phyloP scores from a whole-genome alignment of 2,888 invertebrate genomes.

The Drosophila pullipes region DNA sequence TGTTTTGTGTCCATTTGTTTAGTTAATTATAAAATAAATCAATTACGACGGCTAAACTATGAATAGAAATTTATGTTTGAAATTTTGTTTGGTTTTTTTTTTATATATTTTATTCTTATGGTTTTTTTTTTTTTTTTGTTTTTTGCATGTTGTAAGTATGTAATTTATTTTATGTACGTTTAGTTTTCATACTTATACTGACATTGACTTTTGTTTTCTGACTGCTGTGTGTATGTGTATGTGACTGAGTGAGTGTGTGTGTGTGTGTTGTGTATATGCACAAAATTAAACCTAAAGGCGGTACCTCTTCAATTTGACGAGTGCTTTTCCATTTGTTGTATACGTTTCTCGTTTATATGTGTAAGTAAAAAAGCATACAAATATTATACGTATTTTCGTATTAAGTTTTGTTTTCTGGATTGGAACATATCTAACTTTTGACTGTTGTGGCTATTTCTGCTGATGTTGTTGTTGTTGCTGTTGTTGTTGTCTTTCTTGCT shows the following conservation, averaged over 20 bases:
- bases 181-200: conserved; percentile 66
- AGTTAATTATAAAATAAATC: conserved; percentile 71
- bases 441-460: conserved; percentile 30
- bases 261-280: conserved; percentile 36
- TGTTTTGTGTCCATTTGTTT: conserved; percentile 45
- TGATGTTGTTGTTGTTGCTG: conserved; percentile 44
- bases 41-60: conserved; percentile 82
- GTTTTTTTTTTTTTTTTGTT: conserved; percentile 28
- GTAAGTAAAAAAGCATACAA: conserved; percentile 77
- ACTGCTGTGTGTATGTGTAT: conserved; percentile 21
- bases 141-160: conserved; percentile 38
- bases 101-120: conserved; percentile 14
- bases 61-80: conserved; percentile 71
- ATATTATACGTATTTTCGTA: conserved; percentile 62
- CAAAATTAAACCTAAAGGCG: conserved; percentile 69
- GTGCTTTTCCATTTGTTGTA: conserved; percentile 24
- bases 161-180: conserved; percentile 54
- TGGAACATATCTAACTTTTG: conserved; percentile 50
- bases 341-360: conserved; percentile 47
- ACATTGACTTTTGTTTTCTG: conserved; percentile 45
- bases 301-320: conserved; percentile 29
- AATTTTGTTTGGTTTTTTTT: conserved; percentile 39
- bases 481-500: conserved; percentile 30
- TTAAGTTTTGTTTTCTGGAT: conserved; percentile 39
- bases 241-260: conserved; percentile 18